Percentiles rank a stretch among this genome's conserved stretches.
Evolutionary conservation across 2,113 vertebrate genomes (phyloP).

Genomic region (Semicossyphus pulcher): DNA sequence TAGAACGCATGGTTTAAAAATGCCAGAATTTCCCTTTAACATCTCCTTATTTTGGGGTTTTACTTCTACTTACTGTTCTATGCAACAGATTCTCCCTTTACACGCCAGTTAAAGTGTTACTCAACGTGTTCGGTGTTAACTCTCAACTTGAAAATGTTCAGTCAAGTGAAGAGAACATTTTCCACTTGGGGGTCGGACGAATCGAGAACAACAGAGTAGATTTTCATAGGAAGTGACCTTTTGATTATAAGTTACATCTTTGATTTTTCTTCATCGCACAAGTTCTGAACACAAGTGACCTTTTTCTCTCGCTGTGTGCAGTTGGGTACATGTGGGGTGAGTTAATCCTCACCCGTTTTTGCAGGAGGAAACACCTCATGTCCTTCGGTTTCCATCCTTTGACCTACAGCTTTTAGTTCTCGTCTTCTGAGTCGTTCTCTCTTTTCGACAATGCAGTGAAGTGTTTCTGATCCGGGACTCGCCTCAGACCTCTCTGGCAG

Average conservation of each 20-base stretch:
- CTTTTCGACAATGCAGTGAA: constrained; percentile 36
- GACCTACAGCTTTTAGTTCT: constrained; percentile 19
- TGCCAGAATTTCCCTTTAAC: background rate
- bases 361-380: background rate
- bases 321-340: background rate
- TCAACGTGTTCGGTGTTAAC: background rate
- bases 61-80: constrained; percentile 50
- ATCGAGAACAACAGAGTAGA: background rate
- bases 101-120: constrained; percentile 1
- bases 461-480: constrained; percentile 57
- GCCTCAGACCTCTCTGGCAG: constrained; percentile 59
- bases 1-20: background rate
- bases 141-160: background rate
- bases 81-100: constrained; percentile 65
- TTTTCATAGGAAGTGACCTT: constrained; percentile 15
- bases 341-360: constrained; percentile 30
- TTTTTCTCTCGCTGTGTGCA: constrained; percentile 34
- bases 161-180: background rate
- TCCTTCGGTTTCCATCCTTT: constrained; percentile 3
- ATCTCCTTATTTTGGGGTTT: constrained; percentile 2
- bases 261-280: background rate
- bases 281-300: constrained; percentile 63
- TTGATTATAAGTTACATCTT: background rate
- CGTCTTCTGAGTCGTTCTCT: constrained; percentile 4
- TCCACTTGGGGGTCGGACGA: background rate